Evolutionary conservation across 2,113 vertebrate species (phyloP), one percentile per base, ranked within the genome.

Genomic region (Cavia aperea): DNA sequence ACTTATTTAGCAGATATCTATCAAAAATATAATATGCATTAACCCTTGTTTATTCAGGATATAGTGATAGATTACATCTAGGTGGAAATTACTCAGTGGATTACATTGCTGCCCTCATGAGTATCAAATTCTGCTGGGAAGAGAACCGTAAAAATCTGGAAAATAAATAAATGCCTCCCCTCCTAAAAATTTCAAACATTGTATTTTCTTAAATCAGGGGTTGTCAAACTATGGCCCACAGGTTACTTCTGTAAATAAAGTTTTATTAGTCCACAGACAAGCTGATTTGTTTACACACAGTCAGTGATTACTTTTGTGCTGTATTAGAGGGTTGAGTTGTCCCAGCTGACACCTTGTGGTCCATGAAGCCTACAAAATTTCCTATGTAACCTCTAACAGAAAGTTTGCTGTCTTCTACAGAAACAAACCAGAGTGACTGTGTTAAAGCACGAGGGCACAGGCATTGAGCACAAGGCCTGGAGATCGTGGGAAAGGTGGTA

Each of bases 111-210:
- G 72, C 51, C 51, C 43, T 88, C 5, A 36, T 21, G 39, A 84
- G 85, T 68, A 62, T 78, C 51, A 91, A 70, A 94, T 86, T 75
- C 51, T 75, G 31, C 77, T 18, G 21, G 86, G 79, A 5, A 81
- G 6, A 75, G 2, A 60, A 5, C 39, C 11, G 51, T 12, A 72
- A n/a, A 83, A 86, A 90, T 46, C 14, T 56, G 24, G 43, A 77
- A 89, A 87, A 85, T 72, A 39, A 84, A 78, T 36, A 72, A 46
- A 86, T 10, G 9, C 24, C 18, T 36, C 31, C 51, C 11, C 31
- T n/a, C 5, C 49, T 62, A 54, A 21, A 91, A 66, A 51, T 79
- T 68, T 43, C 31, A 81, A 33, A 60, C 36, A 79, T 26, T 16
- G 43, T 11, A 4, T 91, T 73, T 21, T 79, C 56, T 90, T 81